phyloP scores from a whole-genome alignment of 2,888 invertebrate species.

The Sisyra nigra region DNA sequence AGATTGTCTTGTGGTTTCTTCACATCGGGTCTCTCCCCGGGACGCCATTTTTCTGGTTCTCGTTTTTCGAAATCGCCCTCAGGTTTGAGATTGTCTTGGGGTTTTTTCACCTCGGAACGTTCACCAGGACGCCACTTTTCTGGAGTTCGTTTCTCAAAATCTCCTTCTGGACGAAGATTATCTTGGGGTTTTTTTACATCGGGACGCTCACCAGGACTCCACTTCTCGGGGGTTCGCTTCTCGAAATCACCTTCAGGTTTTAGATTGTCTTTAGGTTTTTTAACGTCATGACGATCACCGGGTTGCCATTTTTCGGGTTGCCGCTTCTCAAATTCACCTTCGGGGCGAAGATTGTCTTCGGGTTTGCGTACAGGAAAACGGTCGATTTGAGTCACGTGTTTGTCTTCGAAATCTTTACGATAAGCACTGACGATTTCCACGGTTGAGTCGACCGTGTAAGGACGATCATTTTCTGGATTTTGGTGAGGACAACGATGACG shows the following conservation, averaged over 20 bases:
- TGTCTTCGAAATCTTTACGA: constrained; percentile 40
- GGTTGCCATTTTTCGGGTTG: constrained; percentile 19
- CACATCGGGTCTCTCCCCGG: constrained; percentile 31
- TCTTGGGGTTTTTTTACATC: constrained; percentile 28
- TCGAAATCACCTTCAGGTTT: constrained; percentile 34
- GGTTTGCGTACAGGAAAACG: constrained; percentile 29
- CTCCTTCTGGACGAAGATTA: constrained; percentile 34
- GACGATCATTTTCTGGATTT: constrained; percentile 30
- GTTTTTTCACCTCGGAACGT: constrained; percentile 31
- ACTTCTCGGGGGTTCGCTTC: constrained; percentile 22
- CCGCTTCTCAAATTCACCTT: constrained; percentile 24
- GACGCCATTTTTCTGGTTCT: constrained; percentile 27
- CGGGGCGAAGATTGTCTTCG: constrained; percentile 24
- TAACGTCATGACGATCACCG: constrained; percentile 29
- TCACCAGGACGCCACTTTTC: constrained; percentile 27
- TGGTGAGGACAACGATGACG: constrained; percentile 73
- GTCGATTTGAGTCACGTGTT: constrained; percentile 24
- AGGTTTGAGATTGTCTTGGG: constrained; percentile 29
- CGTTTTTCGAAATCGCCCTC: constrained; percentile 37
- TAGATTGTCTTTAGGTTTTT: constrained; percentile 43
- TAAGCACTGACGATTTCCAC: constrained; percentile 34
- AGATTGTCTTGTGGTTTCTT: constrained; percentile 46
- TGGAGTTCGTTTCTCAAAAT: constrained; percentile 28
- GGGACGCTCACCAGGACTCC: constrained; percentile 27
- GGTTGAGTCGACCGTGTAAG: constrained; percentile 34